phyloP scores from a whole-genome alignment of 2,113 vertebrate species.

The Phrynosoma blainvillii region DNA sequence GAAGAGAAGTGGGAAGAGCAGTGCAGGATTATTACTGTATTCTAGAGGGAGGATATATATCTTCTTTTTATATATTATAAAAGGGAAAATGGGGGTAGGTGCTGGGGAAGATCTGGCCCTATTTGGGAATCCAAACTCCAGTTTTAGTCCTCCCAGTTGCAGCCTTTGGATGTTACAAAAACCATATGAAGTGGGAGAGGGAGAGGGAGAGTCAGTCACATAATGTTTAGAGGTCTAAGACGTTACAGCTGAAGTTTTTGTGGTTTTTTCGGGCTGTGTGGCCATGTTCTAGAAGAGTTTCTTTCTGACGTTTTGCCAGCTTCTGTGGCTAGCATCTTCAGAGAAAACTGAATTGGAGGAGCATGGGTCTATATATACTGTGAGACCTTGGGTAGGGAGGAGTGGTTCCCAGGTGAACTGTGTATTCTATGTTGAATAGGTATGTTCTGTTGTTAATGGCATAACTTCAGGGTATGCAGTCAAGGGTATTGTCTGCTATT shows the following conservation, averaged over 20 bases:
- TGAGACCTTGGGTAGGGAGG: too few relatives aligned
- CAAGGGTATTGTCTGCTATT: too few relatives aligned
- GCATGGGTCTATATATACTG: too few relatives aligned
- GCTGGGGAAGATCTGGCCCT: not conserved
- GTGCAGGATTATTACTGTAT: not conserved
- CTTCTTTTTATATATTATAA: not conserved
- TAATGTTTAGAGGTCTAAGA: not conserved
- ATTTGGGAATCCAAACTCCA: not conserved
- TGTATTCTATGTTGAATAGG: too few relatives aligned
- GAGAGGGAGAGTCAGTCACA: not conserved
- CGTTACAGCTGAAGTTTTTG: not conserved
- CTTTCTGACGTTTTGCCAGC: too few relatives aligned
- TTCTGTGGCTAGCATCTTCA: too few relatives aligned
- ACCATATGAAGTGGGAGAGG: too few relatives aligned
- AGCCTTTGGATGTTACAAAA: not conserved
- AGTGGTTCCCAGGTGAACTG: too few relatives aligned
- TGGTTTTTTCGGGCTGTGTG: not conserved
- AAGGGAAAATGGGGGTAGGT: not conserved
- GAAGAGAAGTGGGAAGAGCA: not conserved
- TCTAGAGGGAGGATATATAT: not conserved
- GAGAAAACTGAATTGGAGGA: too few relatives aligned
- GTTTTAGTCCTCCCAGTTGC: not conserved
- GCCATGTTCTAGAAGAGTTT: too few relatives aligned
- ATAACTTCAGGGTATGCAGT: too few relatives aligned
- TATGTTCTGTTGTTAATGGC: too few relatives aligned